Evolutionary conservation across 37 sponge, comb jelly and placozoan genomes (phyloP).

Genomic region (Oscarella lobularis): DNA sequence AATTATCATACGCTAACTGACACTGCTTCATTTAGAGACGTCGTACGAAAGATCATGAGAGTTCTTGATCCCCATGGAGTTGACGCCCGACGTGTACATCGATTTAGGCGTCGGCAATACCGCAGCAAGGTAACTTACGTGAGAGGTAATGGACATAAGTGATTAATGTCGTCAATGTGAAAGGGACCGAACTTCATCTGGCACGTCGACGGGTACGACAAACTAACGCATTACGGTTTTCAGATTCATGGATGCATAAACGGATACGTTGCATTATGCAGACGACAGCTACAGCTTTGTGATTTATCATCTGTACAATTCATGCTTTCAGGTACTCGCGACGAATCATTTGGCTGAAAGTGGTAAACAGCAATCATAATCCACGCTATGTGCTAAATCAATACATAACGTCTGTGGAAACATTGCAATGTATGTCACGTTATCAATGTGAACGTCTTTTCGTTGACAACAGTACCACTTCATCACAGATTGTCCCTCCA

Average conservation of each 20-base stretch:
- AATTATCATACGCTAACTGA: too few species aligned
- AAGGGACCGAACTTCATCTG: constrained; percentile 36
- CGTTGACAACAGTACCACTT: neutral
- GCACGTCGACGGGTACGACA: constrained; percentile 36
- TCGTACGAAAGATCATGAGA: too few species aligned
- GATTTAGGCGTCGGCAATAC: too few species aligned
- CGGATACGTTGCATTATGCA: too few species aligned
- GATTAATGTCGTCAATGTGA: too few species aligned
- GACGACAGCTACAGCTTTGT: neutral
- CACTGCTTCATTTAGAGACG: too few species aligned
- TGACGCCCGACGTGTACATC: too few species aligned
- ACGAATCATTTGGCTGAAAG: constrained; percentile 23
- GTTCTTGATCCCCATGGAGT: too few species aligned
- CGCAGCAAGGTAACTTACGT: too few species aligned
- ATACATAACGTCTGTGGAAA: neutral
- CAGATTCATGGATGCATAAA: constrained; percentile 26
- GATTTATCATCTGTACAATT: neutral
- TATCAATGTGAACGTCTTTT: neutral
- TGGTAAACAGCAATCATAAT: constrained; percentile 7
- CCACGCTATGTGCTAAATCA: neutral
- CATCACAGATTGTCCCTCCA: neutral
- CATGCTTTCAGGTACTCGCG: constrained; percentile 19
- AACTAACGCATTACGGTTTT: constrained; percentile 22
- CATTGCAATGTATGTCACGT: neutral
- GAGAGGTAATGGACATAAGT: too few species aligned